Conservation (phyloP, 1,140 invertebrate genomes). For the Pollicipes pollicipes region DNA sequence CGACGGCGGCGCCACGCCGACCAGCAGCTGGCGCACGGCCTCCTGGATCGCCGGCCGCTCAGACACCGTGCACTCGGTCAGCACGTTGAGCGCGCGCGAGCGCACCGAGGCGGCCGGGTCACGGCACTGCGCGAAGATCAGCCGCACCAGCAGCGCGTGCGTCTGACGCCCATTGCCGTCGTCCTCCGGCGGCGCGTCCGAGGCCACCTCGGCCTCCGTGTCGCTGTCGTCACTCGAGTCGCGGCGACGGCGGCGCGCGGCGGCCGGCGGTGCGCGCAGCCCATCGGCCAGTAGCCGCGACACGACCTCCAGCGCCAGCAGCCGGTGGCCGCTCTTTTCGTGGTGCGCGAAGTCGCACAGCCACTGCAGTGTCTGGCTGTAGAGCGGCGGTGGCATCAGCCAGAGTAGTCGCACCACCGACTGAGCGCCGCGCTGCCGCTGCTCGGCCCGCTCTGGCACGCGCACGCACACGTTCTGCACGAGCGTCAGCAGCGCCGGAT, state of each 20-base stretch:
- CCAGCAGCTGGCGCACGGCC: constrained; percentile 32
- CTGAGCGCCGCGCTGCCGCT: constrained; percentile 33
- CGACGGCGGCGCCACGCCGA: constrained; percentile 22
- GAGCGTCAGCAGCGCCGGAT: constrained; percentile 22
- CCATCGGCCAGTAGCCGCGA: constrained; percentile 29
- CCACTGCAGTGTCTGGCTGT: constrained; percentile 30
- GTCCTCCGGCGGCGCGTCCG: background rate
- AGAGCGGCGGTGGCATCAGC: constrained; percentile 20
- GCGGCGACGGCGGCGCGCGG: background rate
- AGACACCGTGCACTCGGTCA: constrained; percentile 32
- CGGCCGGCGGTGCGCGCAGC: constrained; percentile 17
- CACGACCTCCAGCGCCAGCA: constrained; percentile 39
- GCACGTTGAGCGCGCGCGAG: constrained; percentile 35
- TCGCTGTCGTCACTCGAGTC: background rate
- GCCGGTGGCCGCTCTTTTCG: constrained; percentile 30
- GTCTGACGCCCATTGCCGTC: constrained; percentile 19
- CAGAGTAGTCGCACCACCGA: constrained; percentile 30
- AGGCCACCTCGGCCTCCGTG: background rate
- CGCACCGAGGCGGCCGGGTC: constrained; percentile 38
- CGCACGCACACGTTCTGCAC: constrained; percentile 38
- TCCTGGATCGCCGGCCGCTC: constrained; percentile 22
- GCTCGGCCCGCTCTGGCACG: constrained; percentile 38
- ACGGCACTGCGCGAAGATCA: constrained; percentile 32
- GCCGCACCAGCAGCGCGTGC: constrained; percentile 31
- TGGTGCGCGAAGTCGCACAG: constrained; percentile 33